Conservation (phyloP, 2,888 invertebrate genomes). For the Thymelicus lineola region DNA sequence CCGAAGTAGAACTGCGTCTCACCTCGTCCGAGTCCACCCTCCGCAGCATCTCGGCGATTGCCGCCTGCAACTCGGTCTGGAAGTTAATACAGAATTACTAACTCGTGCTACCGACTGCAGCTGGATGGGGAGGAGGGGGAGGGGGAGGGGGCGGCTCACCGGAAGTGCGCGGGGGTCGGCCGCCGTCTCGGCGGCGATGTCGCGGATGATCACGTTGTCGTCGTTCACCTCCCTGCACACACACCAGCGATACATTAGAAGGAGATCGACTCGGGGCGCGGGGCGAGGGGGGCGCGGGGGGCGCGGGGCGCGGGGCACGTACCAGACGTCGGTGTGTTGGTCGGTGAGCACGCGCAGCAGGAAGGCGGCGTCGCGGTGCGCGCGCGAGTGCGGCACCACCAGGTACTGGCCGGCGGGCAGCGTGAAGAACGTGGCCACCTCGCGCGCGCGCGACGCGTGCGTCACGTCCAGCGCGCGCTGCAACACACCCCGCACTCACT, state of each 20-base stretch:
- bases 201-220: conserved; percentile 89
- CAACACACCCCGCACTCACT: background rate
- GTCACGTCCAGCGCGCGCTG: conserved; percentile 88
- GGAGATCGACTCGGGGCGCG: background rate
- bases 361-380: conserved; percentile 89
- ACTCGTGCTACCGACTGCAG: background rate
- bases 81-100: background rate
- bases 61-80: conserved; percentile 42
- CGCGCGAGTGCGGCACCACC: conserved; percentile 89
- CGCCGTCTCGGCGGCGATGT: conserved; percentile 85
- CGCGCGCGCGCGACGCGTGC: conserved; percentile 86
- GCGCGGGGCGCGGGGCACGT: conserved; percentile 14
- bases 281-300: background rate
- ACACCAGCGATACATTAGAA: background rate
- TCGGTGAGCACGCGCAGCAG: conserved; percentile 89
- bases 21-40: conserved; percentile 15
- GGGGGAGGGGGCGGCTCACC: conserved; percentile 55
- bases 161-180: conserved; percentile 82
- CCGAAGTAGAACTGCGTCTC: background rate
- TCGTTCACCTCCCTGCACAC: conserved; percentile 89
- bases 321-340: conserved; percentile 90
- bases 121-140: background rate
- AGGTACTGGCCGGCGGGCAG: conserved; percentile 90
- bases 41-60: conserved; percentile 46
- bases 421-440: conserved; percentile 90